Percentiles rank a stretch among this genome's conserved stretches.
Conservation (phyloP, 2,113 vertebrate genomes). For the Amazona guildingii region DNA sequence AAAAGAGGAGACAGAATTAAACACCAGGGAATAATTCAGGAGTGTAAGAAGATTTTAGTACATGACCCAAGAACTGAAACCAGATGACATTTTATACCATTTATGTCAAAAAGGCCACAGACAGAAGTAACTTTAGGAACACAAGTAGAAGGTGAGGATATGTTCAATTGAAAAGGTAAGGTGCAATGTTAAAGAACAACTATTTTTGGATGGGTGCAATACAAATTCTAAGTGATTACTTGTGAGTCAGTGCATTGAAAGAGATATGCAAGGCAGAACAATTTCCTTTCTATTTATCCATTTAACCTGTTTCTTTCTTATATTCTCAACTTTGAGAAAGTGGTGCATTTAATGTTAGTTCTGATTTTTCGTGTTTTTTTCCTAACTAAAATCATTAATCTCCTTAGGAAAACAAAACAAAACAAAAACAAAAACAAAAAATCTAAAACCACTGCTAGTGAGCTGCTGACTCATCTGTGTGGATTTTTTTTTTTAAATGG, state of each 20-base stretch:
- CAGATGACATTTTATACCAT: not conserved
- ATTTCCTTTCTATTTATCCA: not conserved
- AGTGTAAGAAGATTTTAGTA: not conserved
- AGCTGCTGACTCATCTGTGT: not conserved
- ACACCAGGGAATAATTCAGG: not conserved
- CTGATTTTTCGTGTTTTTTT: not conserved
- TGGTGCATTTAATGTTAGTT: not conserved
- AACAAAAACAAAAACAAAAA: not conserved
- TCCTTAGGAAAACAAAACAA: not conserved
- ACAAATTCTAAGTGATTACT: not conserved
- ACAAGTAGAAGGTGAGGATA: not conserved
- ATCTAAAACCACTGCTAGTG: not conserved
- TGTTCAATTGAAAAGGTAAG: not conserved
- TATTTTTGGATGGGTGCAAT: not conserved
- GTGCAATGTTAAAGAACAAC: not conserved
- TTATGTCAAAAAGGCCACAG: not conserved
- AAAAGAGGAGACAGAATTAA: not conserved
- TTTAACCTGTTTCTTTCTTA: not conserved
- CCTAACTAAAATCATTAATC: not conserved
- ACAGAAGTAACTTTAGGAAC: not conserved
- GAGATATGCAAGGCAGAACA: not conserved
- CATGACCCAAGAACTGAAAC: not conserved
- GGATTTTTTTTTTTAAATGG: not conserved
- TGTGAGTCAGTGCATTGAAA: not conserved
- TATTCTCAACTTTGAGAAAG: not conserved